These are phyloP conservation scores for Champsocephalus gunnari DNA, from an alignment of 2,797 vertebrate genomes.

Conservation along the genomic window DNA sequence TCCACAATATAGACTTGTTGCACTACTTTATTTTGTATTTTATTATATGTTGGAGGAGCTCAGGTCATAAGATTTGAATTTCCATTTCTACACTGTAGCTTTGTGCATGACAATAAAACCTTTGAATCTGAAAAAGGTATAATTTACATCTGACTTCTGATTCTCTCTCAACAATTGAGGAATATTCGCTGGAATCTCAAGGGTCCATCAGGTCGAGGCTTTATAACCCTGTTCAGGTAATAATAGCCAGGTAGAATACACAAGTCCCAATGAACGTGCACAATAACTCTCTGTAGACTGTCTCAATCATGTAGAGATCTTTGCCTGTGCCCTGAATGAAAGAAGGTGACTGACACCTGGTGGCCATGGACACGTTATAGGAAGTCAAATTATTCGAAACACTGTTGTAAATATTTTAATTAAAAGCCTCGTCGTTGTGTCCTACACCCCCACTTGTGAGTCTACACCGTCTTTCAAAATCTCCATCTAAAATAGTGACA, in stretches of 20 bases:
- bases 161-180: background rate
- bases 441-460: background rate
- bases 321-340: background rate
- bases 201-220: background rate
- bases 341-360: constrained; percentile 53
- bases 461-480: background rate
- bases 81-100: no score
- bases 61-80: no score
- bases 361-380: constrained; percentile 18
- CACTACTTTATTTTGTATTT: no score
- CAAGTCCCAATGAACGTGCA: constrained; percentile 12
- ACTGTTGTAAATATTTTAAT: background rate
- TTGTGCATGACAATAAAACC: no score
- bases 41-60: no score
- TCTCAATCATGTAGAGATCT: constrained; percentile 4
- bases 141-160: no score
- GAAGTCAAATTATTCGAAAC: background rate
- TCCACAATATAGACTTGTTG: no score
- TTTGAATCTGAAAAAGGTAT: no score
- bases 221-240: background rate
- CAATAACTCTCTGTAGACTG: no score
- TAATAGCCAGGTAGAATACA: background rate
- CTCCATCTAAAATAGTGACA: background rate
- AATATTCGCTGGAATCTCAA: no score
- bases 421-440: background rate